Evolutionary conservation across 1,140 invertebrate genomes (phyloP).

Genomic region (Drosophila parabipectinata): DNA sequence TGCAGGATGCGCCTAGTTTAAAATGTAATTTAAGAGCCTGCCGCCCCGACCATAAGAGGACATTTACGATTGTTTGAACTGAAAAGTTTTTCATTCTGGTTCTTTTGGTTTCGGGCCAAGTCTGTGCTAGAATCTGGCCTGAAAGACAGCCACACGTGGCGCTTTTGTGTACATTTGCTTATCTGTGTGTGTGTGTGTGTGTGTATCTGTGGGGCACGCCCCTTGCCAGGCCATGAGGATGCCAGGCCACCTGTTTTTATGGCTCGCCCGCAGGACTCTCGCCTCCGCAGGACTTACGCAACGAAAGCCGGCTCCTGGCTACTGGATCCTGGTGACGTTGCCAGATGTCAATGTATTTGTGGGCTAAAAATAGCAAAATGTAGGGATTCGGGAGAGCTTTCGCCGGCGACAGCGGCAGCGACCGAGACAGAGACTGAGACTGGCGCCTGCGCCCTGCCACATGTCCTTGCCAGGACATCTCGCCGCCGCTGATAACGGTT

Average conservation of each 20-base stretch:
- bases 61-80: not conserved
- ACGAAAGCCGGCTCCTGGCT: conserved; percentile 38
- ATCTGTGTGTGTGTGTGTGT: conserved; percentile 8
- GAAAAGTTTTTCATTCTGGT: not conserved
- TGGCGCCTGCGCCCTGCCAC: conserved; percentile 41
- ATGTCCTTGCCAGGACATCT: conserved; percentile 70
- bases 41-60: not conserved
- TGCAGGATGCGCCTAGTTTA: not conserved
- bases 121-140: not conserved
- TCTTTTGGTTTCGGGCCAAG: not conserved
- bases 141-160: conserved; percentile 37
- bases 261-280: conserved; percentile 4
- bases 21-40: conserved; percentile 3
- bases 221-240: conserved; percentile 9
- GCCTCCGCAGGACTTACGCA: conserved; percentile 43
- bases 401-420: not conserved
- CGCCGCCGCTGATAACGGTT: conserved; percentile 24
- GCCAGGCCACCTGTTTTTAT: conserved; percentile 62
- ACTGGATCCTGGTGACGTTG: conserved; percentile 47
- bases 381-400: not conserved
- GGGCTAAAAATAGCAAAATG: conserved; percentile 23
- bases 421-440: not conserved
- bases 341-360: conserved; percentile 26
- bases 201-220: conserved; percentile 40
- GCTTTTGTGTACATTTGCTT: not conserved